phyloP scores from a whole-genome alignment of 1,140 invertebrate species.

The Ridgeia piscesae region DNA sequence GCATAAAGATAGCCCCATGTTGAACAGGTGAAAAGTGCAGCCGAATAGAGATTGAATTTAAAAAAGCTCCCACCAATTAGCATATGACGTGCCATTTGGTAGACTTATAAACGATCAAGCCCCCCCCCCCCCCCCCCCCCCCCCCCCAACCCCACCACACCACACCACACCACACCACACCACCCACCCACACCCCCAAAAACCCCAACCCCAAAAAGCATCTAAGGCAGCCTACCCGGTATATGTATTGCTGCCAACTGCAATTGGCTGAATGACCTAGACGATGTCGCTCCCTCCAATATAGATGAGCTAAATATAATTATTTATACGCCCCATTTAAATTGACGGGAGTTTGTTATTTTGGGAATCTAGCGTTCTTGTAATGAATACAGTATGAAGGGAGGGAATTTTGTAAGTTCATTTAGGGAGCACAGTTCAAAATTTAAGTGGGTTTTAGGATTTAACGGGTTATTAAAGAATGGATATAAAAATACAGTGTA shows the following conservation, averaged over 20 bases:
- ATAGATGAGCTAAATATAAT: not conserved
- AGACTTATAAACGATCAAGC: not conserved
- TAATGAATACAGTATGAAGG: not conserved
- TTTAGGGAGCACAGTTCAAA: no score
- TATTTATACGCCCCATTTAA: not conserved
- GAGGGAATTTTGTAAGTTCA: not conserved
- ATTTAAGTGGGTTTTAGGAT: no score
- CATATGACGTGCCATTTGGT: not conserved
- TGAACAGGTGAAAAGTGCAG: not conserved
- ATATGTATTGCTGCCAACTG: not conserved
- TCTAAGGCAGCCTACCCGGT: not conserved
- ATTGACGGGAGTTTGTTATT: not conserved
- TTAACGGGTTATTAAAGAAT: no score
- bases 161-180: no score
- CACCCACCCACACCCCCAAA: no score
- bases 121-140: no score
- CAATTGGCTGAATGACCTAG: not conserved
- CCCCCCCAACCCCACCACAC: no score
- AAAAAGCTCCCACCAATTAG: not conserved
- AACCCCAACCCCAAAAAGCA: no score
- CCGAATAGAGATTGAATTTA: not conserved
- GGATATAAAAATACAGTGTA: no score
- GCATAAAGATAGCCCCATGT: not conserved
- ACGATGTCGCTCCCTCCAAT: not conserved
- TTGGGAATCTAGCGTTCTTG: not conserved